These are phyloP conservation scores for Arvicanthis niloticus DNA, from an alignment of 2,113 vertebrate genomes.

Conservation along the genomic window DNA sequence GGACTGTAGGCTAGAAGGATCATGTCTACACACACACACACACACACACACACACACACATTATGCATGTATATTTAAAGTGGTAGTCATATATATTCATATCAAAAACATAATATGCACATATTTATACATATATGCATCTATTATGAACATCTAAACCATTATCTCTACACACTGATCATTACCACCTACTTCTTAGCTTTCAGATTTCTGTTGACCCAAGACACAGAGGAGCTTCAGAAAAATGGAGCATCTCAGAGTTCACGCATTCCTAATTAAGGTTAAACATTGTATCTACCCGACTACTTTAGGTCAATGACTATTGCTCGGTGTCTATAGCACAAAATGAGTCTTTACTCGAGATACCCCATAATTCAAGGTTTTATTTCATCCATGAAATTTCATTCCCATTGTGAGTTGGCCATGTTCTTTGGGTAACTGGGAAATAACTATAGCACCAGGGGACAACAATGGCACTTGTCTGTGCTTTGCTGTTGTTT, in stretches of 20 bases:
- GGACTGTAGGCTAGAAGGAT: not conserved
- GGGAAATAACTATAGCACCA: constrained; percentile 13
- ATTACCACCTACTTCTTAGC: constrained; percentile 1
- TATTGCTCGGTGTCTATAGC: not conserved
- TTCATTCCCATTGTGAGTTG: not conserved
- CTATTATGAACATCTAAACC: not conserved
- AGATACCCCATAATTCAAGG: constrained; percentile 3
- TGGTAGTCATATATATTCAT: not conserved
- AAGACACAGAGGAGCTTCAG: constrained; percentile 28
- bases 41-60: not conserved
- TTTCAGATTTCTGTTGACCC: constrained; percentile 38
- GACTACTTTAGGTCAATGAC: constrained; percentile 30
- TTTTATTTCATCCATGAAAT: not conserved
- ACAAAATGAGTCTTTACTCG: constrained; percentile 15
- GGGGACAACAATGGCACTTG: not conserved
- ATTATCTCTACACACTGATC: not conserved
- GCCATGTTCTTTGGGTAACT: constrained; percentile 46
- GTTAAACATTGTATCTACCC: not conserved
- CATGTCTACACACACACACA: not conserved
- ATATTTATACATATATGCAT: not conserved
- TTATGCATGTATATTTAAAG: not conserved
- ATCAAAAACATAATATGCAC: not conserved
- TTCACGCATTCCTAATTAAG: constrained; percentile 30
- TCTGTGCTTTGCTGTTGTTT: constrained; percentile 52
- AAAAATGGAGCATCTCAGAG: constrained; percentile 5